These are phyloP conservation scores for Drosophila anomalata DNA, from an alignment of 2,888 invertebrate genomes.

Conservation along the genomic window DNA sequence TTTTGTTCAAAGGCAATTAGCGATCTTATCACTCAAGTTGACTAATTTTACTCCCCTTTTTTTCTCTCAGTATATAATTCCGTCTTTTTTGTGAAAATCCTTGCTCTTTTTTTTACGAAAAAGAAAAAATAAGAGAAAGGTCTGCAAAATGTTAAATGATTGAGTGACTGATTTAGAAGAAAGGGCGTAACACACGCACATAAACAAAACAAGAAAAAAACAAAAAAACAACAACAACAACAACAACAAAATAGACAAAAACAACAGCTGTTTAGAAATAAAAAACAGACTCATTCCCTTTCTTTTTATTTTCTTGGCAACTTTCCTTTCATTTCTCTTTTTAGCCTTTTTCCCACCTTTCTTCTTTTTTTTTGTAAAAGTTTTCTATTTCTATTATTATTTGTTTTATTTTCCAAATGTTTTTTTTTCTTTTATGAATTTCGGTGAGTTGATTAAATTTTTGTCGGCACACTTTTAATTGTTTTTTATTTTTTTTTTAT, in stretches of 20 bases:
- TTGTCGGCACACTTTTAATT: slow-evolving; percentile 8
- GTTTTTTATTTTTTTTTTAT: neutral
- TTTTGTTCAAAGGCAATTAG: slow-evolving; percentile 13
- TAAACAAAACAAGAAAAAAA: neutral
- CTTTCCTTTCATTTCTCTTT: neutral
- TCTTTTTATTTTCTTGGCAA: neutral
- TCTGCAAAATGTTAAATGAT: slow-evolving; percentile 5
- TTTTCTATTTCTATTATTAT: slow-evolving; percentile 1
- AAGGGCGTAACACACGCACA: slow-evolving; percentile 13
- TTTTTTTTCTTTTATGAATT: slow-evolving; percentile 4
- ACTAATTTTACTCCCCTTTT: neutral
- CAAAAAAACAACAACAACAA: neutral
- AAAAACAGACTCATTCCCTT: neutral
- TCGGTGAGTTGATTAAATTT: slow-evolving; percentile 8
- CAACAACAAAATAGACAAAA: slow-evolving; percentile 2
- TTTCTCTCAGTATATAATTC: neutral
- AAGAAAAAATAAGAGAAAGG: neutral
- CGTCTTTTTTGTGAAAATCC: neutral
- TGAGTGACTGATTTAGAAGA: slow-evolving; percentile 3
- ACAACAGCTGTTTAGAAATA: slow-evolving; percentile 20
- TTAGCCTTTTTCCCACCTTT: slow-evolving; percentile 9
- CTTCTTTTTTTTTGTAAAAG: neutral
- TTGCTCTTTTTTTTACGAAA: slow-evolving; percentile 3
- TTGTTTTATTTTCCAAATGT: neutral
- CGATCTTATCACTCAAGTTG: slow-evolving; percentile 4